phyloP scores from a whole-genome alignment of 2,797 vertebrate genomes.

The Cirrhinus molitorella region DNA sequence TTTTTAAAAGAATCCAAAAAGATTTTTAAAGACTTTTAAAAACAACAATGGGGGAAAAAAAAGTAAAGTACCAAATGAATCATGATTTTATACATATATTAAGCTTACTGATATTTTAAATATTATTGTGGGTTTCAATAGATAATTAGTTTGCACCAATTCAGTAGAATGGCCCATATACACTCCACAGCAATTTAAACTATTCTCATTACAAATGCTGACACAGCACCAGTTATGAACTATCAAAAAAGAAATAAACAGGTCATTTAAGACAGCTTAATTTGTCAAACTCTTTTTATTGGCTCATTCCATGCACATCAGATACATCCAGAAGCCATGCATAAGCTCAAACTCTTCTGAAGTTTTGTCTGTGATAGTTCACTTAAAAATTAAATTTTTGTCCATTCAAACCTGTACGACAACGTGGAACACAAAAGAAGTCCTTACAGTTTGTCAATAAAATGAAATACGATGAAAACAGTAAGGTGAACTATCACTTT shows the following conservation, averaged over 20 bases:
- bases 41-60: too few species aligned
- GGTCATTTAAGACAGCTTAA: neutral
- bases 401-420: neutral
- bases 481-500: neutral
- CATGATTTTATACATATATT: too few species aligned
- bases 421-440: neutral
- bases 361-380: neutral
- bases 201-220: too few species aligned
- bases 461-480: neutral
- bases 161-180: neutral
- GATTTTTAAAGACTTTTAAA: too few species aligned
- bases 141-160: too few species aligned
- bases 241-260: constrained; percentile 4
- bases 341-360: neutral
- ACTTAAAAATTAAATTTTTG: neutral
- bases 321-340: neutral
- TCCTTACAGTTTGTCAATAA: neutral
- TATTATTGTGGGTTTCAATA: too few species aligned
- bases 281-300: constrained; percentile 18
- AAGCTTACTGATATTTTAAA: too few species aligned
- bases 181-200: neutral
- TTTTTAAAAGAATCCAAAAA: too few species aligned
- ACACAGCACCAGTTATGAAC: neutral
- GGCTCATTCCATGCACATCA: constrained; percentile 2
- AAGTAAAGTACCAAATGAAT: too few species aligned